Percentiles rank a stretch among this genome's conserved stretches.
phyloP scores from a whole-genome alignment of 1,140 invertebrate genomes.

The Pseudomyrmex cubaensis region DNA sequence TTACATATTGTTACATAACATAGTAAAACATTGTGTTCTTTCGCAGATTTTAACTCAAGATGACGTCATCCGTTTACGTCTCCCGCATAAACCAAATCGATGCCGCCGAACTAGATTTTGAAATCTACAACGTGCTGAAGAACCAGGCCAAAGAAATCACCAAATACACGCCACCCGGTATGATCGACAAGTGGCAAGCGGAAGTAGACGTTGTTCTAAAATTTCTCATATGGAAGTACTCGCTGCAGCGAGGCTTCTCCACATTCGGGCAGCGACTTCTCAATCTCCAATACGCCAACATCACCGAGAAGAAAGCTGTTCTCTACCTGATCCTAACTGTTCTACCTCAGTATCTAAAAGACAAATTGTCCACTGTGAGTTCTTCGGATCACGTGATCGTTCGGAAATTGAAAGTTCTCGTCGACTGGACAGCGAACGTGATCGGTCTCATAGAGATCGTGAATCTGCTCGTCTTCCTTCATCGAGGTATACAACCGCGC shows the following conservation, averaged over 20 bases:
- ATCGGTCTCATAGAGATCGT: slow-evolving; percentile 77
- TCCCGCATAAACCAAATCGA: slow-evolving; percentile 83
- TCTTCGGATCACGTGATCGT: neutral
- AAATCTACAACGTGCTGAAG: slow-evolving; percentile 81
- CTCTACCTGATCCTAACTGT: slow-evolving; percentile 76
- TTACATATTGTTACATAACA: too few relatives aligned
- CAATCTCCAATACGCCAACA: slow-evolving; percentile 79
- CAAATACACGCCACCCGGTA: slow-evolving; percentile 73
- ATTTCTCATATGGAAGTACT: slow-evolving; percentile 81
- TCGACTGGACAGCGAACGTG: slow-evolving; percentile 67
- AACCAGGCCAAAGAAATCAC: slow-evolving; percentile 76
- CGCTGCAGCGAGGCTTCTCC: slow-evolving; percentile 76
- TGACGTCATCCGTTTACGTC: slow-evolving; percentile 76
- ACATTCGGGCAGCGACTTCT: slow-evolving; percentile 83
- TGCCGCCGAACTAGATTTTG: slow-evolving; percentile 80
- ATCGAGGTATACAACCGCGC: slow-evolving; percentile 79
- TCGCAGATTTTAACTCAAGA: slow-evolving; percentile 32
- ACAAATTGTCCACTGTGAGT: slow-evolving; percentile 71
- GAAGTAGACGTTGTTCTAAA: slow-evolving; percentile 80
- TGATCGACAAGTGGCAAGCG: slow-evolving; percentile 78
- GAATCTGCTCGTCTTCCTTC: slow-evolving; percentile 80
- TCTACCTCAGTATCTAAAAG: slow-evolving; percentile 77
- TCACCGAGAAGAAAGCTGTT: slow-evolving; percentile 77
- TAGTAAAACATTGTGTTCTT: neutral
- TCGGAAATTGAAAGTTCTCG: neutral